Base-by-base conservation (phyloP, 2,888 invertebrate species). In the Erebia palarica region DNA sequence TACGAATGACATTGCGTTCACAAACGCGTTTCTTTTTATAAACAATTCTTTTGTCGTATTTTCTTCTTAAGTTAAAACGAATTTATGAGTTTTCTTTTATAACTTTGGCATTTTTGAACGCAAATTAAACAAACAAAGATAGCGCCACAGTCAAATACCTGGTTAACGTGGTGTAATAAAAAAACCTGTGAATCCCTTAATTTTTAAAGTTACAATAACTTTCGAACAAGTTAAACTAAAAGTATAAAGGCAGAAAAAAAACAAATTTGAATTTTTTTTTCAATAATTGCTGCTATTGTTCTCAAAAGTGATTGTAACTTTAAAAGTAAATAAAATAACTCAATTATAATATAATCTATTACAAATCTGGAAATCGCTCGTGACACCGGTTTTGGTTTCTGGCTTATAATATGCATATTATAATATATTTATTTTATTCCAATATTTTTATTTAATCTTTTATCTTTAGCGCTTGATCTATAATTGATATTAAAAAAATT, bases 111-210 rank as follows among this genome's bases (percentile, higher is more conserved):
- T 53, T 53, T 53, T n/a, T 10, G 16, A 53, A 53, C 53, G 53
- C 18, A 53, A 53, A 16, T 18, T 18, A 16, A 16, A 53, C 10
- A 55, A 55, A 55, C 18, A 55, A 0, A 16, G 2, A 55, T 51
- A 55, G 18, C 18, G 10, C 18, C 18, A 18, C 55, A 18, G 55
- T 55, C 55, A 55, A 55, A 55, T 55, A 55, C 55, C 55, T 55
- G 55, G 53, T 53, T 55, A 55, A 18, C 3, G 18, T 55, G 55
- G 11, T 55, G 55, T 55, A 18, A 55, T 55, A 55, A 55, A 53
- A 51, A 55, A 55, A 55, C 16, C 55, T 18, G 55, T 7, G 10
- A 9, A 55, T 55, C 16, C 18, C 55, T 55, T 55, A 10, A 18
- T 53, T 18, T 18, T 18, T 18, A 53, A 8, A 18, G 53, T 53